Evolutionary conservation across 1,140 invertebrate species (phyloP).

Genomic region (Planococcus citri): DNA sequence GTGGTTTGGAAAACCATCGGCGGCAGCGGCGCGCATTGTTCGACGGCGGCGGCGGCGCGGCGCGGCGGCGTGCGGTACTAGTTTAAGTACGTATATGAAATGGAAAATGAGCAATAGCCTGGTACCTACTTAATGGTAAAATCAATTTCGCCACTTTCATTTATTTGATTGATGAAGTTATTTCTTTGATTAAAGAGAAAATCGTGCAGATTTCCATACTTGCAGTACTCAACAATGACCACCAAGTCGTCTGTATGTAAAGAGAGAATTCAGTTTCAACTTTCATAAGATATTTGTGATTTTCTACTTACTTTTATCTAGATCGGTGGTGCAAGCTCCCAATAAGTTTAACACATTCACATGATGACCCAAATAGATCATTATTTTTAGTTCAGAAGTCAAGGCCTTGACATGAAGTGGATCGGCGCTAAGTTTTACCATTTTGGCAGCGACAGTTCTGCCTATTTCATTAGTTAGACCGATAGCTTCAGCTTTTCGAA

Average conservation of each 20-base stretch:
- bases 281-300: too few relatives aligned
- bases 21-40: too few relatives aligned
- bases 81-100: too few relatives aligned
- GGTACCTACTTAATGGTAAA: too few relatives aligned
- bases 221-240: conserved; percentile 88
- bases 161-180: too few relatives aligned
- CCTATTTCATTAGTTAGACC: conserved; percentile 55
- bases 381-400: conserved; percentile 84
- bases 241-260: conserved; percentile 55
- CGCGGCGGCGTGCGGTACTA: too few relatives aligned
- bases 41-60: too few relatives aligned
- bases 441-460: conserved; percentile 72
- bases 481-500: conserved; percentile 71
- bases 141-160: too few relatives aligned
- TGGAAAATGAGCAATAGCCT: conserved; percentile 66
- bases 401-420: conserved; percentile 61
- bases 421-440: conserved; percentile 66
- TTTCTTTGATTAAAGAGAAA: too few relatives aligned
- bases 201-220: conserved; percentile 80
- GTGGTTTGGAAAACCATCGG: too few relatives aligned
- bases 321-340: conserved; percentile 82
- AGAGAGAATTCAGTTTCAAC: conserved; percentile 21
- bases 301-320: conserved; percentile 62
- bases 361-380: conserved; percentile 87
- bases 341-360: conserved; percentile 88